These are phyloP conservation scores for Lepisosteus osseus DNA, from an alignment of 2,113 vertebrate species.

Conservation along the genomic window DNA sequence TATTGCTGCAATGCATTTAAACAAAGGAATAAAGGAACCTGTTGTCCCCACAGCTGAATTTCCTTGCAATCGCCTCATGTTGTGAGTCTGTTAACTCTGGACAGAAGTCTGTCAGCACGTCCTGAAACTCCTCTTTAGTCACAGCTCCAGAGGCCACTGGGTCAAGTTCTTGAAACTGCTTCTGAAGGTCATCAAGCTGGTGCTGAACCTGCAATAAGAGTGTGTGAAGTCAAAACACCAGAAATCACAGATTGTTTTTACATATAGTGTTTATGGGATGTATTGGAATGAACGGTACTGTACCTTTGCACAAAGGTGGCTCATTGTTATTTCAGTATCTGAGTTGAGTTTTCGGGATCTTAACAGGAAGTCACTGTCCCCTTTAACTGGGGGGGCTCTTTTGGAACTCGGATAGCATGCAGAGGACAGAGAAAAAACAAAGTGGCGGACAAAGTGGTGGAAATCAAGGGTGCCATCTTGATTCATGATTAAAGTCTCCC, in stretches of 20 bases:
- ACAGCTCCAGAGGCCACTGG: slow-evolving; percentile 20
- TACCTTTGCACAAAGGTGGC: slow-evolving; percentile 29
- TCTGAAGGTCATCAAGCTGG: slow-evolving; percentile 14
- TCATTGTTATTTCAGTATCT: slow-evolving; percentile 29
- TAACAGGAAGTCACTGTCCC: slow-evolving; percentile 29
- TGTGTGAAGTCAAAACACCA: neutral
- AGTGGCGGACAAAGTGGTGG: slow-evolving; percentile 30
- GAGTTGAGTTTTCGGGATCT: slow-evolving; percentile 34
- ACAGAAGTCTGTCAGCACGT: slow-evolving; percentile 30
- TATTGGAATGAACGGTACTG: neutral
- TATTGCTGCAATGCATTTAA: too few species aligned
- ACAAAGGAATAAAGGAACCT: slow-evolving; percentile 5
- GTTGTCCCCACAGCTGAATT: slow-evolving; percentile 22
- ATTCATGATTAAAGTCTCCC: slow-evolving; percentile 27
- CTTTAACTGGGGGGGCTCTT: slow-evolving; percentile 27
- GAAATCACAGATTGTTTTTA: neutral
- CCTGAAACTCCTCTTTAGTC: slow-evolving; percentile 31
- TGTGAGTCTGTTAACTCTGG: slow-evolving; percentile 23
- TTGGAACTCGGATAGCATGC: slow-evolving; percentile 34
- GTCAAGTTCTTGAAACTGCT: slow-evolving; percentile 17
- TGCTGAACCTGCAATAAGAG: slow-evolving; percentile 10
- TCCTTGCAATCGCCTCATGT: slow-evolving; percentile 21
- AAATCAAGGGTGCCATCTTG: slow-evolving; percentile 28
- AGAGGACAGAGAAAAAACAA: slow-evolving; percentile 30
- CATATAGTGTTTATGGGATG: neutral